phyloP scores from a whole-genome alignment of 92 coral and sea anemone genomes.

The Porites divaricata region DNA sequence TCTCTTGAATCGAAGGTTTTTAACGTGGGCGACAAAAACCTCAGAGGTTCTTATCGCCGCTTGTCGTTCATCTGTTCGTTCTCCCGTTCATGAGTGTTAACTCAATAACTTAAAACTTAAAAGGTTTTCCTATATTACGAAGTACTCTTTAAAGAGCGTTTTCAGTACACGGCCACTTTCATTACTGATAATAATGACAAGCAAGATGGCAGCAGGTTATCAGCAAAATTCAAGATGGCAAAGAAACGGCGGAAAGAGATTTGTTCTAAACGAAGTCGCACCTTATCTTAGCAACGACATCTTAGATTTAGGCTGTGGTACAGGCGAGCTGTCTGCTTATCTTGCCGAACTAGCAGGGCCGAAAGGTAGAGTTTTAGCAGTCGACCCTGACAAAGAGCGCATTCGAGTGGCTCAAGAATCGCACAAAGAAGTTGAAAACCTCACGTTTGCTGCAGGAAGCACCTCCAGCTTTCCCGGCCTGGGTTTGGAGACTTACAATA shows the following conservation, averaged over 20 bases:
- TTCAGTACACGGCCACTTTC: too few relatives aligned
- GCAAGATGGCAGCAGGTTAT: background rate
- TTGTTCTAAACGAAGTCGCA: background rate
- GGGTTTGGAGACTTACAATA: background rate
- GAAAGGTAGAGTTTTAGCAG: constrained; percentile 14
- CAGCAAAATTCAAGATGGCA: background rate
- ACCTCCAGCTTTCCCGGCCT: background rate
- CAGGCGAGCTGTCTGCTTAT: constrained; percentile 35
- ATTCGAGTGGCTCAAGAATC: constrained; percentile 10
- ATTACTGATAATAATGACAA: too few relatives aligned
- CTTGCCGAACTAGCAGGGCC: constrained; percentile 26
- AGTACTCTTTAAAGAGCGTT: too few relatives aligned
- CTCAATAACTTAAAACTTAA: too few relatives aligned
- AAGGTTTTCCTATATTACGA: too few relatives aligned
- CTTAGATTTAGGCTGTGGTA: constrained; percentile 51
- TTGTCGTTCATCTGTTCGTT: too few relatives aligned
- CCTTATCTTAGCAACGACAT: background rate
- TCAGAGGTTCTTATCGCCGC: too few relatives aligned
- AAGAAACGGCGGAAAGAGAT: background rate
- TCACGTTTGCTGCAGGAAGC: background rate
- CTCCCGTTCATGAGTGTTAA: too few relatives aligned
- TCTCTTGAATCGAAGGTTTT: too few relatives aligned
- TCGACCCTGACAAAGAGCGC: constrained; percentile 38
- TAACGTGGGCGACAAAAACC: too few relatives aligned
- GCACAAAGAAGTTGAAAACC: constrained; percentile 1